These are phyloP conservation scores for Ctenomys sociabilis DNA, from an alignment of 2,113 vertebrate species.

Conservation along the genomic window DNA sequence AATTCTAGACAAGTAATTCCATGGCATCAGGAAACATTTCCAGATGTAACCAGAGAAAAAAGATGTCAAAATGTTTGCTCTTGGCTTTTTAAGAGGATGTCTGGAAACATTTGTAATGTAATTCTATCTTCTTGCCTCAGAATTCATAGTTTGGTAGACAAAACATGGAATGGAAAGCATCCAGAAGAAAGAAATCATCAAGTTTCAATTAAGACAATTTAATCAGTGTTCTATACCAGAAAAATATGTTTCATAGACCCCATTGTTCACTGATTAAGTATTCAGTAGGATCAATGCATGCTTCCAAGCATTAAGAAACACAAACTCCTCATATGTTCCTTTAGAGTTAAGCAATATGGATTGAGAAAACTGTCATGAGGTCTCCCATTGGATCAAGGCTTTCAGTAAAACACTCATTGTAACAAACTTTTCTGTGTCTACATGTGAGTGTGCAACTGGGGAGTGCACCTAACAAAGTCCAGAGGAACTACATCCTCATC, in stretches of 20 bases:
- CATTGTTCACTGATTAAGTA: background rate
- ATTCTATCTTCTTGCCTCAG: background rate
- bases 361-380: background rate
- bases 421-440: background rate
- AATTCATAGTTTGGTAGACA: background rate
- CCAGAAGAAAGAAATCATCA: background rate
- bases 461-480: too few relatives aligned
- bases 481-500: too few relatives aligned
- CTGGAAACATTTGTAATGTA: background rate
- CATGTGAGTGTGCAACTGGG: too few relatives aligned
- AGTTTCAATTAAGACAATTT: background rate
- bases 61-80: background rate
- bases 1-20: background rate
- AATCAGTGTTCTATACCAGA: background rate
- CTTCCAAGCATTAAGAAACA: background rate
- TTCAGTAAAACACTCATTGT: background rate
- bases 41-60: slow-evolving; percentile 13
- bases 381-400: background rate
- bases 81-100: slow-evolving; percentile 9
- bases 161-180: background rate
- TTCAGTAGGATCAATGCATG: background rate
- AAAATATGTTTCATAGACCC: background rate
- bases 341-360: background rate
- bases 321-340: background rate
- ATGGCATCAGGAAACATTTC: slow-evolving; percentile 27